phyloP scores from a whole-genome alignment of 2,797 vertebrate genomes.

The Heliangelus exortis region DNA sequence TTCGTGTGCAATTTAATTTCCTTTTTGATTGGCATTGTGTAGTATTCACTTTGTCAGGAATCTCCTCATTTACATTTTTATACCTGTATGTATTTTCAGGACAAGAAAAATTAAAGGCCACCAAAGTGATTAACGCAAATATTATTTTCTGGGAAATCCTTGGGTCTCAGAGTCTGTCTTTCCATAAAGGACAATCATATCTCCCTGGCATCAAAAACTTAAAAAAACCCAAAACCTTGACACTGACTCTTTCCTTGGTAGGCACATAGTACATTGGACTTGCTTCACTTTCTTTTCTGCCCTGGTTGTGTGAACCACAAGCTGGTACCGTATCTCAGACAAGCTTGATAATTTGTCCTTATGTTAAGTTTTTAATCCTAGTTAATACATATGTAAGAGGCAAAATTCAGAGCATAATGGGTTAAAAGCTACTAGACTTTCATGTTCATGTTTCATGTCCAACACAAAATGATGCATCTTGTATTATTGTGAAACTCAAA shows the following conservation, averaged over 20 bases:
- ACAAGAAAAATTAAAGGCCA: slow-evolving; percentile 43
- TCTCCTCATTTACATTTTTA: slow-evolving; percentile 39
- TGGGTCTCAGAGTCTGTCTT: neutral
- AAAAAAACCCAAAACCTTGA: neutral
- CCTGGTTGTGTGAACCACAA: neutral
- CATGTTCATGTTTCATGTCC: neutral
- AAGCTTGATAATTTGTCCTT: neutral
- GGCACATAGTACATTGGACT: neutral
- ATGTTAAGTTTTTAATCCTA: neutral
- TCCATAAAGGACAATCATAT: neutral
- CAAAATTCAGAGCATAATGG: neutral
- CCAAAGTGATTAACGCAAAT: slow-evolving; percentile 13
- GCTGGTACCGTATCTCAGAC: neutral
- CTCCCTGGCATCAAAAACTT: neutral
- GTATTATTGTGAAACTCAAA: neutral
- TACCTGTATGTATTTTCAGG: slow-evolving; percentile 16
- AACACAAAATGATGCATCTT: neutral
- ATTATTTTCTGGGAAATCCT: neutral
- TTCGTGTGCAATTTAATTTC: slow-evolving; percentile 60
- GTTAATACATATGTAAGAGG: neutral
- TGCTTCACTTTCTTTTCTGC: neutral
- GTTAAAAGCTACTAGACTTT: neutral
- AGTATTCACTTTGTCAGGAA: slow-evolving; percentile 41
- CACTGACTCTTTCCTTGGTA: neutral
- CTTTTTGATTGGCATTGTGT: slow-evolving; percentile 44